Evolutionary conservation across 2,113 vertebrate species (phyloP).

Genomic region (Aptenodytes patagonicus): DNA sequence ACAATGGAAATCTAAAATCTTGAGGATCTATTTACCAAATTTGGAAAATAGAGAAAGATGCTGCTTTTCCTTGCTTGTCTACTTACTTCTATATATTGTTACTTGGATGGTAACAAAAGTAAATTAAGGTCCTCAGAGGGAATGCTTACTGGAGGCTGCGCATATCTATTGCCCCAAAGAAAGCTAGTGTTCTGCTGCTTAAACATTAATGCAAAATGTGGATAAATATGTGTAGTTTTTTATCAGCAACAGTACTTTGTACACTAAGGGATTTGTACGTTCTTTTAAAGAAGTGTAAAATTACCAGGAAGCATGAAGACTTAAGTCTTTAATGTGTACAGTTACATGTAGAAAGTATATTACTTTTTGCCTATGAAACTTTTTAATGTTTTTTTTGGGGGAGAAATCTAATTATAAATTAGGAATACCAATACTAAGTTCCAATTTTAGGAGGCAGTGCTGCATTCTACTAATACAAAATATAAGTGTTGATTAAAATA

Average conservation of each 20-base stretch:
- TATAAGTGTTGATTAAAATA: not conserved
- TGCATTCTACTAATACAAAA: not conserved
- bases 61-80: not conserved
- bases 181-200: not conserved
- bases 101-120: not conserved
- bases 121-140: not conserved
- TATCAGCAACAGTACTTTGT: not conserved
- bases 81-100: not conserved
- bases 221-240: not conserved
- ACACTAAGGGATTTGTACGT: not conserved
- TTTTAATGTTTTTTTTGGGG: not conserved
- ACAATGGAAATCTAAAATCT: not conserved
- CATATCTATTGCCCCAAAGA: not conserved
- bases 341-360: not conserved
- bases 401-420: not conserved
- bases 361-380: not conserved
- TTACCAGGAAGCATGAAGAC: not conserved
- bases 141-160: not conserved
- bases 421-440: not conserved
- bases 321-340: not conserved
- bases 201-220: not conserved
- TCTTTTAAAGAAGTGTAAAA: not conserved
- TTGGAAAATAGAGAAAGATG: not conserved
- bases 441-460: not conserved
- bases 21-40: not conserved